Evolutionary conservation across 2,888 invertebrate species (phyloP).

Genomic region (Selenia dentaria): DNA sequence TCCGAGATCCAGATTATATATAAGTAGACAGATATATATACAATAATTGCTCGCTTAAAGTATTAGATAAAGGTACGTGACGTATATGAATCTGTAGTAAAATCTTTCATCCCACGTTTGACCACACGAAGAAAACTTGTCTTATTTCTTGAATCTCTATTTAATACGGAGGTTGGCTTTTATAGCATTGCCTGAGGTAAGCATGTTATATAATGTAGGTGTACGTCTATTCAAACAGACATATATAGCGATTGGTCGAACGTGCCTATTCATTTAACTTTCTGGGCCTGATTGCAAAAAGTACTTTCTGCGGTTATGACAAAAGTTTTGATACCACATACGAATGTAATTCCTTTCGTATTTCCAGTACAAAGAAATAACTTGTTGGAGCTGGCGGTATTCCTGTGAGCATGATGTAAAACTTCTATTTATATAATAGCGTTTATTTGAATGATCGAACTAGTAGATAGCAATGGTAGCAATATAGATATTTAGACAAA

Average conservation of each 20-base stretch:
- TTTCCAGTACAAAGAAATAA: conserved; percentile 27
- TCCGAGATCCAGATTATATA: too few relatives aligned
- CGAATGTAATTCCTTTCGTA: conserved; percentile 28
- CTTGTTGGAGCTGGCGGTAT: conserved; percentile 14
- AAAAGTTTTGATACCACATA: conserved; percentile 36
- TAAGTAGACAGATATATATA: too few relatives aligned
- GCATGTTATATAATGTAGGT: conserved; percentile 4
- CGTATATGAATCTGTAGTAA: too few relatives aligned
- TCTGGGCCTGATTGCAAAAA: conserved; percentile 46
- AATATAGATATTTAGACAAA: too few relatives aligned
- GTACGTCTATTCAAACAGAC: conserved; percentile 12
- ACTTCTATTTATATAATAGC: neutral
- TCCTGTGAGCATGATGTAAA: conserved; percentile 11
- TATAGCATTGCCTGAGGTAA: conserved; percentile 16
- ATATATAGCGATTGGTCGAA: conserved; percentile 23
- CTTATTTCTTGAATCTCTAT: too few relatives aligned
- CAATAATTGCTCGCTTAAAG: too few relatives aligned
- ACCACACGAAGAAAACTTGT: too few relatives aligned
- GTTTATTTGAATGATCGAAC: neutral
- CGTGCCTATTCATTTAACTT: conserved; percentile 41
- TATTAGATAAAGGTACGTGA: too few relatives aligned
- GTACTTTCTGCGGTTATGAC: conserved; percentile 41
- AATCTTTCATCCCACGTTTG: too few relatives aligned
- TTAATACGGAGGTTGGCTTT: too few relatives aligned
- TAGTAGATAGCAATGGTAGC: too few relatives aligned